Percentiles rank a stretch among this genome's conserved stretches.
Conservation (phyloP, 1,140 invertebrate genomes). For the Palaemon carinicauda region DNA sequence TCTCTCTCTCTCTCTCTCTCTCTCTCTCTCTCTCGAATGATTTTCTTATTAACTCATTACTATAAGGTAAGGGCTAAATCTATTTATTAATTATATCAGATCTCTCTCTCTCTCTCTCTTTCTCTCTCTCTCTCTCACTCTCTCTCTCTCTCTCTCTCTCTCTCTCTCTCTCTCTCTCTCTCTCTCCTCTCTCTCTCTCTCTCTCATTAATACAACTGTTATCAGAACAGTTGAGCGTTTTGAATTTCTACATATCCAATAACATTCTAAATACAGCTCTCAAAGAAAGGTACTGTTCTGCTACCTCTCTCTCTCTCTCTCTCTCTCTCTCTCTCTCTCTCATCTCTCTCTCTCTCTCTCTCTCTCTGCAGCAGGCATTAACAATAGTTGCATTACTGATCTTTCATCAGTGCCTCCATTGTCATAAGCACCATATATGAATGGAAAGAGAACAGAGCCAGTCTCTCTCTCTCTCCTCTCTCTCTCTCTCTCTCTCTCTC, state of each 20-base stretch:
- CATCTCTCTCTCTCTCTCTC: background rate
- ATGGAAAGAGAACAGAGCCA: background rate
- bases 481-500: background rate
- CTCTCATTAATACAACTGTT: no score
- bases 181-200: constrained; percentile 3
- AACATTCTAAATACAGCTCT: no score
- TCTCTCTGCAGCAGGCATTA: background rate
- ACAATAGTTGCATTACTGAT: no score
- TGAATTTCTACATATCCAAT: no score
- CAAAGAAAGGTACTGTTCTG: no score
- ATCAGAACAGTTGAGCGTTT: no score
- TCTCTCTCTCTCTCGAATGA: no score
- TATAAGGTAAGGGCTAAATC: no score
- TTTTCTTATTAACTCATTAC: no score
- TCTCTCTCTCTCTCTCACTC: constrained; percentile 6
- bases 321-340: constrained; percentile 9
- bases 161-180: background rate
- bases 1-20: no score
- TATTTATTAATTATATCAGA: no score
- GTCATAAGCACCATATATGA: no score
- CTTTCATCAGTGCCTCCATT: background rate
- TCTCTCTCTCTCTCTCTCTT: constrained; percentile 7
- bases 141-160: constrained; percentile 11
- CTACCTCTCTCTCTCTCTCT: constrained; percentile 12
- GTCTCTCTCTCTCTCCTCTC: background rate